These are phyloP conservation scores for Psittacula cyanocephala DNA, from an alignment of 2,113 vertebrate species.

Conservation along the genomic window DNA sequence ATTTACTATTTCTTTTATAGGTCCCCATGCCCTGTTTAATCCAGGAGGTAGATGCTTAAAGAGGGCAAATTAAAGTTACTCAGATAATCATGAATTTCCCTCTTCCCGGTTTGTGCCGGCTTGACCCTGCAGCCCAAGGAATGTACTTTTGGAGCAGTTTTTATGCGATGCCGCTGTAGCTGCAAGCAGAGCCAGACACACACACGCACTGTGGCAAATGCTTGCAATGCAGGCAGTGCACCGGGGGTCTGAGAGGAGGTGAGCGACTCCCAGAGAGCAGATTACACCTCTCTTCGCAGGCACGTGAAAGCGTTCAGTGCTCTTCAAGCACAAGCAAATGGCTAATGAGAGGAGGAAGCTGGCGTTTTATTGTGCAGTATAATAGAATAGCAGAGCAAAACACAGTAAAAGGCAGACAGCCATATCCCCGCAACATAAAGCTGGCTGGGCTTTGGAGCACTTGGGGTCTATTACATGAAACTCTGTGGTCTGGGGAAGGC, in stretches of 20 bases:
- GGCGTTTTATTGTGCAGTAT: constrained; percentile 36
- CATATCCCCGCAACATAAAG: not conserved
- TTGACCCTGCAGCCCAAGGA: not conserved
- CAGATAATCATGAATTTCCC: not conserved
- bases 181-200: not conserved
- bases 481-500: not conserved
- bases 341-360: constrained; percentile 27
- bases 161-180: not conserved
- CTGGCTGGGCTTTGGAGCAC: constrained; percentile 14
- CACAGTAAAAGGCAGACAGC: constrained; percentile 50
- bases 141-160: not conserved
- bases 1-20: not conserved
- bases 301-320: not conserved
- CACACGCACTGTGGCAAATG: fast-evolving
- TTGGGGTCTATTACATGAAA: constrained; percentile 2
- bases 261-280: not conserved
- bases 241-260: not conserved
- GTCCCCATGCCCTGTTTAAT: not conserved
- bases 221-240: not conserved
- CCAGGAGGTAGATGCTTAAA: not conserved
- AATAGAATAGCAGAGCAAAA: constrained; percentile 4
- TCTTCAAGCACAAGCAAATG: constrained; percentile 1
- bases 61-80: not conserved
- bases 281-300: not conserved
- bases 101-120: not conserved